Evolutionary conservation across 1,140 invertebrate species (phyloP).

Genomic region (Rhagoletis zephyria): DNA sequence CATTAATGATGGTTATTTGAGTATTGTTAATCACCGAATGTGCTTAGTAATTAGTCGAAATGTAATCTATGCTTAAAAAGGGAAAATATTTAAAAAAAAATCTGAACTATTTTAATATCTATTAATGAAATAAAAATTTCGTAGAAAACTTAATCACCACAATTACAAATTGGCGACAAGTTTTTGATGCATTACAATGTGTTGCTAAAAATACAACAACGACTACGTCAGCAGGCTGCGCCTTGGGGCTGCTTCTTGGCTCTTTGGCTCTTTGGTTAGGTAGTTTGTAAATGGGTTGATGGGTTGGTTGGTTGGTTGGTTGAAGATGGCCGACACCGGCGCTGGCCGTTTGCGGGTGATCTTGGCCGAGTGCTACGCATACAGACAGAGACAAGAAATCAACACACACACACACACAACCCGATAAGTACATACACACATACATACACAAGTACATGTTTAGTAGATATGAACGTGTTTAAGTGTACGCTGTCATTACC

Average conservation of each 20-base stretch:
- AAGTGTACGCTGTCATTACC: conserved; percentile 37
- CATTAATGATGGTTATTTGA: not conserved
- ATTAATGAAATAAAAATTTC: not conserved
- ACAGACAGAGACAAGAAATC: not conserved
- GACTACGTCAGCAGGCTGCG: conserved; percentile 43
- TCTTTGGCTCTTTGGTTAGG: not conserved
- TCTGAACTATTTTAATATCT: not conserved
- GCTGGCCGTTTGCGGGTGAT: conserved; percentile 5
- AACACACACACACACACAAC: not conserved
- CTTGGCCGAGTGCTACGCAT: conserved; percentile 31
- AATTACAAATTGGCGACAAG: conserved; percentile 41
- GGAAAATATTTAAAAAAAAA: not conserved
- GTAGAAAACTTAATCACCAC: conserved; percentile 45
- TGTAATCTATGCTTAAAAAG: not conserved
- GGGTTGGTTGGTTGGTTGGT: not conserved
- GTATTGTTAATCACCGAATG: not conserved
- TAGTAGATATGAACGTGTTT: not conserved
- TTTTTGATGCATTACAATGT: conserved; percentile 24
- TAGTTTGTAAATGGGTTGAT: not conserved
- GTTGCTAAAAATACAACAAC: conserved; percentile 45
- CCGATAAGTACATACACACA: not conserved
- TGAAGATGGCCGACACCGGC: not conserved
- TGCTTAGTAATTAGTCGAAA: not conserved
- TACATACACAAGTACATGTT: too few relatives aligned
- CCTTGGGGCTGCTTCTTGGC: conserved; percentile 1